Conservation (phyloP, 2,888 invertebrate species). For the Notodonta dromedarius region DNA sequence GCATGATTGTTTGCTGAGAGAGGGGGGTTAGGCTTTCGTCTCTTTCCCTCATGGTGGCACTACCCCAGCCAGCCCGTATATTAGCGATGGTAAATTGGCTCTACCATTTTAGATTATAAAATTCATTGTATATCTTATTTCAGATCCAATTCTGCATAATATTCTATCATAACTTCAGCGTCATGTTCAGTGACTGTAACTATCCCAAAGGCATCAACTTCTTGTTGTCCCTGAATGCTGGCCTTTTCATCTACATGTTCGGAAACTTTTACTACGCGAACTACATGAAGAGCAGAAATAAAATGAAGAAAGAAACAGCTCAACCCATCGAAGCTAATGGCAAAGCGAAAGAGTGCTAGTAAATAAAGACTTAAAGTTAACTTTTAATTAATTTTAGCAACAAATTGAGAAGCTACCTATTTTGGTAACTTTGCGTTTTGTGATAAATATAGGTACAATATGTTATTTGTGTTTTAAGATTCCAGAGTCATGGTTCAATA, state of each 20-base stretch:
- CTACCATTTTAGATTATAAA: too few relatives aligned
- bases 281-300: constrained; percentile 76
- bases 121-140: constrained; percentile 17
- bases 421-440: neutral
- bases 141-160: constrained; percentile 89
- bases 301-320: constrained; percentile 3
- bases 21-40: too few relatives aligned
- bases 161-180: constrained; percentile 87
- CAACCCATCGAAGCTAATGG: constrained; percentile 8
- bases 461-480: neutral
- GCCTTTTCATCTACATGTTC: constrained; percentile 90
- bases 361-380: constrained; percentile 13
- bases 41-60: too few relatives aligned
- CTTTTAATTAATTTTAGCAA: neutral
- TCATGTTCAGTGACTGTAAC: constrained; percentile 88
- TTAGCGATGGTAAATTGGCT: too few relatives aligned
- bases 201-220: constrained; percentile 88
- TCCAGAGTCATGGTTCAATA: neutral
- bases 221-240: constrained; percentile 87
- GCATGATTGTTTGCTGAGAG: too few relatives aligned
- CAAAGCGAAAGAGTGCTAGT: constrained; percentile 64
- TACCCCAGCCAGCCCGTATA: too few relatives aligned
- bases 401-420: neutral
- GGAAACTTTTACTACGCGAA: constrained; percentile 89
- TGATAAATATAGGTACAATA: neutral